Evolutionary conservation across 2,888 invertebrate species (phyloP).

Genomic region (Fragum whitleyi): DNA sequence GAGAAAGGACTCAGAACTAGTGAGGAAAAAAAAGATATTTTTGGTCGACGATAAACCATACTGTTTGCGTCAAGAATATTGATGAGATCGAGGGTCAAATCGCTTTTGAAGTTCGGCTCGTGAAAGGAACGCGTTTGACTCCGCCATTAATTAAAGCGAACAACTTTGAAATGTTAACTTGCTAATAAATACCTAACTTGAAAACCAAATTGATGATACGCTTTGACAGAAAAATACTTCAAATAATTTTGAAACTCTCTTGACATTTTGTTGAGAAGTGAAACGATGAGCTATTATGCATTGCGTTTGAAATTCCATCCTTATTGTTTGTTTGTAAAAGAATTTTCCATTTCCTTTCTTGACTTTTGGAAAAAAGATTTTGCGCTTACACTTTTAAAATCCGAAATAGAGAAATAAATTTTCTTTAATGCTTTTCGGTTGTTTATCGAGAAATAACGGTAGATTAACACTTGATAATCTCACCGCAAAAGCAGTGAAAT

Average conservation of each 20-base stretch:
- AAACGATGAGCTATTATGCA: background rate
- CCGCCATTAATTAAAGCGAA: slow-evolving; percentile 18
- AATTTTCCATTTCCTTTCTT: too few relatives aligned
- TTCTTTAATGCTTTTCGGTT: too few relatives aligned
- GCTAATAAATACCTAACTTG: slow-evolving; percentile 31
- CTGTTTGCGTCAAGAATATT: slow-evolving; percentile 26
- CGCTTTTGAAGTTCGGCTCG: slow-evolving; percentile 23
- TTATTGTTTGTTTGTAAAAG: too few relatives aligned
- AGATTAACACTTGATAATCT: too few relatives aligned
- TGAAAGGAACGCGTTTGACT: slow-evolving; percentile 9
- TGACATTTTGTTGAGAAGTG: slow-evolving; percentile 18
- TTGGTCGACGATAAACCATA: slow-evolving; percentile 2
- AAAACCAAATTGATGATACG: slow-evolving; percentile 20
- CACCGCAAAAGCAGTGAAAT: too few relatives aligned
- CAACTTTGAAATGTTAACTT: slow-evolving; percentile 19
- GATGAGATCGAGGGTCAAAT: slow-evolving; percentile 20
- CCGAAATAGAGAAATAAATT: too few relatives aligned
- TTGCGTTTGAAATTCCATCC: too few relatives aligned
- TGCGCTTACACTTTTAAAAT: too few relatives aligned
- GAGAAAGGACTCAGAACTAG: too few relatives aligned
- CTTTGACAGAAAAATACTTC: slow-evolving; percentile 20
- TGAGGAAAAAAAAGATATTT: background rate
- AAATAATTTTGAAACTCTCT: slow-evolving; percentile 15
- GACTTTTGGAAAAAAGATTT: too few relatives aligned
- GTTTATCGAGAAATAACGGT: too few relatives aligned